These are phyloP conservation scores for Epizoanthus illoricatus DNA, from an alignment of 92 coral and sea anemone species.

Conservation along the genomic window DNA sequence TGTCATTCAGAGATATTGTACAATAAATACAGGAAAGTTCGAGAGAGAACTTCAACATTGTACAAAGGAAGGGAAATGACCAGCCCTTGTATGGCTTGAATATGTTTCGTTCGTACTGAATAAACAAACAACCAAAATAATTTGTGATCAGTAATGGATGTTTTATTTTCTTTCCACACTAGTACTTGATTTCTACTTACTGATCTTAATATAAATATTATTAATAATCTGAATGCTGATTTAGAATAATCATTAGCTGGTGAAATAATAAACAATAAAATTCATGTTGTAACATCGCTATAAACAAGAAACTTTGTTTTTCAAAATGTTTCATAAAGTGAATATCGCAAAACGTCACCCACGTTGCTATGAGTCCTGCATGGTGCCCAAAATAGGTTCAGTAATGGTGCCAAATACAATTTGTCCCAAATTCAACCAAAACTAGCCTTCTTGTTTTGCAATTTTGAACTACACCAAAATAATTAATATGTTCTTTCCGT, in stretches of 20 bases:
- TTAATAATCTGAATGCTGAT: not conserved
- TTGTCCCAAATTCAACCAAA: not conserved
- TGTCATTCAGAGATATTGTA: too few species aligned
- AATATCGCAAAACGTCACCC: not conserved
- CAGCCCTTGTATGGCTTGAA: too few species aligned
- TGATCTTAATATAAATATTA: not conserved
- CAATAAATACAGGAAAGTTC: too few species aligned
- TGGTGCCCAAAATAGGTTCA: not conserved
- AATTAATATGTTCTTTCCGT: not conserved
- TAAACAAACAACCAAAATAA: too few species aligned
- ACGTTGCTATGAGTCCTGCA: too few species aligned
- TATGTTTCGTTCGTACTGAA: too few species aligned
- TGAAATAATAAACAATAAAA: slow-evolving; percentile 2
- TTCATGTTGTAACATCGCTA: not conserved
- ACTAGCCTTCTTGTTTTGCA: not conserved
- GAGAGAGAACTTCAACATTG: too few species aligned
- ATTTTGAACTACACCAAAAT: too few species aligned
- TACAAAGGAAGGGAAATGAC: too few species aligned
- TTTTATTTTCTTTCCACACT: not conserved
- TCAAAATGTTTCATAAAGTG: not conserved
- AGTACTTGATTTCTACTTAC: slow-evolving; percentile 11
- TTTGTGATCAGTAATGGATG: not conserved
- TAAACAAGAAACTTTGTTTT: slow-evolving; percentile 6
- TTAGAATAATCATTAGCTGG: not conserved
- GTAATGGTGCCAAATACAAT: too few species aligned